Conservation (phyloP, 2,888 invertebrate species). For the Zaprionus obscuricornis region DNA sequence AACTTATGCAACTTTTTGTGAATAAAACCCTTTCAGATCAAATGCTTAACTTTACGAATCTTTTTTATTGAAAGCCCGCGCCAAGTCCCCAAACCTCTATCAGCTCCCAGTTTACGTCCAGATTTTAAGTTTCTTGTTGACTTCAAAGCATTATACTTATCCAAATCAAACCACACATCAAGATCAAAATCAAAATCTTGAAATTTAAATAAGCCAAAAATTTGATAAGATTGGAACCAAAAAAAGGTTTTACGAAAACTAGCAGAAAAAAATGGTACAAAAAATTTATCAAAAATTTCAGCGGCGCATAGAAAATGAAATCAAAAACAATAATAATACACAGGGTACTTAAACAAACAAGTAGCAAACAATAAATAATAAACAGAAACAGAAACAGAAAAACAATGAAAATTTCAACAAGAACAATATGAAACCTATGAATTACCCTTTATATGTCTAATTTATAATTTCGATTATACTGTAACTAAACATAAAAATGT, state of each 20-base stretch:
- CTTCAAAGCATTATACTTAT: slow-evolving; percentile 67
- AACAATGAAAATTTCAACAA: slow-evolving; percentile 30
- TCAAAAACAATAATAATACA: slow-evolving; percentile 8
- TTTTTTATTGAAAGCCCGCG: slow-evolving; percentile 40
- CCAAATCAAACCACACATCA: slow-evolving; percentile 63
- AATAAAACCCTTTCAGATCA: no score
- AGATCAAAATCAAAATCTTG: slow-evolving; percentile 44
- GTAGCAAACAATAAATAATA: slow-evolving; percentile 5
- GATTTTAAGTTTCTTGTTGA: slow-evolving; percentile 53
- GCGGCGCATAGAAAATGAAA: slow-evolving; percentile 1
- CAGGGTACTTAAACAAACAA: slow-evolving; percentile 35
- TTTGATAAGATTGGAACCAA: slow-evolving; percentile 7
- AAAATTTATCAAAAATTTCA: slow-evolving; percentile 15
- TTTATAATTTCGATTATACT: slow-evolving; percentile 60
- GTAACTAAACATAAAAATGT: slow-evolving; percentile 14
- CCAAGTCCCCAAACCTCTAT: background rate
- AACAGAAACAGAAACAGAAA: slow-evolving; percentile 7
- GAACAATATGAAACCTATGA: slow-evolving; percentile 25
- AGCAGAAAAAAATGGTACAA: slow-evolving; percentile 24
- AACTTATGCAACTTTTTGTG: no score
- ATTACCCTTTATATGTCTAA: slow-evolving; percentile 48
- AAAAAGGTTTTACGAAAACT: slow-evolving; percentile 11
- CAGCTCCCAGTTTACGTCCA: slow-evolving; percentile 2
- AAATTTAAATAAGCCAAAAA: slow-evolving; percentile 19
- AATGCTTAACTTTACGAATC: slow-evolving; percentile 13